Evolutionary conservation across 92 coral and sea anemone genomes (phyloP).

Genomic region (Heliopora coerulea): DNA sequence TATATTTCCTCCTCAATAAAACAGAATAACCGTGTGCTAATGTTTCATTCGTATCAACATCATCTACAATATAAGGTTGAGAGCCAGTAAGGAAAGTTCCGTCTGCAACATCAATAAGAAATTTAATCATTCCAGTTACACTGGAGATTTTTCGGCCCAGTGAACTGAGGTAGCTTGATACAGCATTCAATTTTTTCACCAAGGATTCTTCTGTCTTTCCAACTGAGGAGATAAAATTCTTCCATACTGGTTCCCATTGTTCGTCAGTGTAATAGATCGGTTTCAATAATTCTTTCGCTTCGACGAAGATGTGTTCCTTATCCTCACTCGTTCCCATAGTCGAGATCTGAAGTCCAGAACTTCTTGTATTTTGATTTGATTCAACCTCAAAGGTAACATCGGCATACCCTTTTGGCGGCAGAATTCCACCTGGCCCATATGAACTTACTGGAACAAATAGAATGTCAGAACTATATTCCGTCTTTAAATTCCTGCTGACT

Average conservation of each 20-base stretch:
- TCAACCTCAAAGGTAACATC: slow-evolving; percentile 47
- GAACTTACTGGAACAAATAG: slow-evolving; percentile 44
- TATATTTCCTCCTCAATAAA: slow-evolving; percentile 53
- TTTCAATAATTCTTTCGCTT: slow-evolving; percentile 58
- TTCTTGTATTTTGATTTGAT: slow-evolving; percentile 11
- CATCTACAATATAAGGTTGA: slow-evolving; percentile 41
- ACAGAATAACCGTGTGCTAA: slow-evolving; percentile 15
- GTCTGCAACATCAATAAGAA: slow-evolving; percentile 65
- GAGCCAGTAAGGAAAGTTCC: slow-evolving; percentile 50
- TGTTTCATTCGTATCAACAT: slow-evolving; percentile 41
- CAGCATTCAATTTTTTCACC: slow-evolving; percentile 52
- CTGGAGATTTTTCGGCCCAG: slow-evolving; percentile 57
- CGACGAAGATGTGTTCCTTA: slow-evolving; percentile 60
- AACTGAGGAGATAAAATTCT: slow-evolving; percentile 61
- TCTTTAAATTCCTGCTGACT: slow-evolving; percentile 45
- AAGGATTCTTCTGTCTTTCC: slow-evolving; percentile 63
- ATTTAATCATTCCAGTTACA: slow-evolving; percentile 56
- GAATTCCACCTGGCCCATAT: slow-evolving; percentile 73
- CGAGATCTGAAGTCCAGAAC: slow-evolving; percentile 33
- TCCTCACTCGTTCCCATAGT: slow-evolving; percentile 27
- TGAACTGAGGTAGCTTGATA: slow-evolving; percentile 58
- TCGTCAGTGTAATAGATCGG: slow-evolving; percentile 49
- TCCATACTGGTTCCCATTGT: slow-evolving; percentile 74
- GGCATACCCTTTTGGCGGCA: slow-evolving; percentile 64
- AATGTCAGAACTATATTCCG: slow-evolving; percentile 4